Percentiles rank a stretch among this genome's conserved stretches.
These are phyloP conservation scores for Helarctos malayanus DNA, from an alignment of 2,797 vertebrate genomes.

Conservation along the genomic window DNA sequence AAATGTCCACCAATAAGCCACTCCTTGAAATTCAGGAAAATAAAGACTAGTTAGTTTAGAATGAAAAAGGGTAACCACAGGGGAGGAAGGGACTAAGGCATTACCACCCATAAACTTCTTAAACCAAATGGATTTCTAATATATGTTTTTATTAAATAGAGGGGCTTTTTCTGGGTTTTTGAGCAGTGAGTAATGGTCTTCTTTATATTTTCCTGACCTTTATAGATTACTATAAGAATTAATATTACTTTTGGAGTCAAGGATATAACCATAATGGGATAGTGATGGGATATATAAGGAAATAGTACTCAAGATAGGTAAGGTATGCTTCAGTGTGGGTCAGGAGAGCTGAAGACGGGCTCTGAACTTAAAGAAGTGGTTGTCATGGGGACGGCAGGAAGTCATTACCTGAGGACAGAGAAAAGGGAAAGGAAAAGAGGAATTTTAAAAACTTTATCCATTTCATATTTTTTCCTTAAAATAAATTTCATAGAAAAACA, in stretches of 20 bases:
- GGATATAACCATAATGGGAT: background rate
- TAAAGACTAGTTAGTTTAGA: background rate
- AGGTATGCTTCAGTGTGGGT: background rate
- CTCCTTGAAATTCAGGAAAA: background rate
- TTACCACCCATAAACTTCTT: background rate
- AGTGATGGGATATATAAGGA: background rate
- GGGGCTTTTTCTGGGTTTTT: background rate
- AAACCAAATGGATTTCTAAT: background rate
- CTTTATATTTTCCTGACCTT: constrained; percentile 48
- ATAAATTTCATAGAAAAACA: constrained; percentile 25
- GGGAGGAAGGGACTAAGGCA: background rate
- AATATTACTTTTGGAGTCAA: background rate
- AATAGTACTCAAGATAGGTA: background rate
- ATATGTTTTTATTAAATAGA: background rate
- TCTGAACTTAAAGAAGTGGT: background rate
- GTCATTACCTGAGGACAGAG: background rate
- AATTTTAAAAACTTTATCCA: background rate
- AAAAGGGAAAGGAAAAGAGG: background rate
- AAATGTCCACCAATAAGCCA: background rate
- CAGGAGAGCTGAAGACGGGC: background rate
- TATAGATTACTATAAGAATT: background rate
- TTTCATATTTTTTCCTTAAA: constrained; percentile 33
- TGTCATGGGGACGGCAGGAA: background rate
- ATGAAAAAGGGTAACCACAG: background rate
- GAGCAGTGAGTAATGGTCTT: background rate